Percentiles rank a stretch among this genome's conserved stretches.
Evolutionary conservation across 2,113 vertebrate genomes (phyloP).

Genomic region (Mirounga angustirostris): DNA sequence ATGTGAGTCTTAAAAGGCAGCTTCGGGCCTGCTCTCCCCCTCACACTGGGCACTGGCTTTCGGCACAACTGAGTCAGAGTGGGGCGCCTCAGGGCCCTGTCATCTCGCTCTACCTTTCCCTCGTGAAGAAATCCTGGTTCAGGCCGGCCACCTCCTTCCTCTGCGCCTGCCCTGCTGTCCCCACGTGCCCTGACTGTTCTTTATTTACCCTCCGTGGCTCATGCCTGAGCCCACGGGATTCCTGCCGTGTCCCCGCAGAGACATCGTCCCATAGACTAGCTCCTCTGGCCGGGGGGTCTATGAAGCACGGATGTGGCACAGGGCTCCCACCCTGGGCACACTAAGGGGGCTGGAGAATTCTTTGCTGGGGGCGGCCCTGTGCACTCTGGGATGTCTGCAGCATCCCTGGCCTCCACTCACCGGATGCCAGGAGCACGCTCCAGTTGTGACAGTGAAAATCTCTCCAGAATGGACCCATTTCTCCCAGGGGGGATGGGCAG

Average conservation of each 20-base stretch:
- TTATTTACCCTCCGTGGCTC: background rate
- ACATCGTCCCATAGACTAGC: fast-evolving
- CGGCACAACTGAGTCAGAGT: fast-evolving
- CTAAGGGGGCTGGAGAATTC: fast-evolving
- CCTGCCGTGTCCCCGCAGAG: fast-evolving
- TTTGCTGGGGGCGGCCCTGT: background rate
- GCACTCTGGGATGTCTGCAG: too few relatives aligned
- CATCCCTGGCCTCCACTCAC: too few relatives aligned
- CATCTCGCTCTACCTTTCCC: background rate
- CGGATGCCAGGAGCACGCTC: background rate
- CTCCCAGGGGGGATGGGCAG: fast-evolving
- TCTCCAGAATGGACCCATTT: background rate
- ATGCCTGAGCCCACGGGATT: background rate
- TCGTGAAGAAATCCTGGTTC: background rate
- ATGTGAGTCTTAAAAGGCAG: background rate
- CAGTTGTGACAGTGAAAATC: too few relatives aligned
- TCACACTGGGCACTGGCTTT: background rate
- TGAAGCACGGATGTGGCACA: background rate
- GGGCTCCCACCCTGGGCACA: background rate
- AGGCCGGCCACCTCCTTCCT: background rate
- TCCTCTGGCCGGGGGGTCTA: fast-evolving
- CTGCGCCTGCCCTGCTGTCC: background rate
- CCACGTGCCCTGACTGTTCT: background rate
- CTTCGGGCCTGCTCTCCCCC: background rate
- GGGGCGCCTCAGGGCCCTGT: background rate